Evolutionary conservation across 2,888 invertebrate species (phyloP), one percentile per base, ranked within the genome.

Genomic region (Eumacrocentrus americanus): DNA sequence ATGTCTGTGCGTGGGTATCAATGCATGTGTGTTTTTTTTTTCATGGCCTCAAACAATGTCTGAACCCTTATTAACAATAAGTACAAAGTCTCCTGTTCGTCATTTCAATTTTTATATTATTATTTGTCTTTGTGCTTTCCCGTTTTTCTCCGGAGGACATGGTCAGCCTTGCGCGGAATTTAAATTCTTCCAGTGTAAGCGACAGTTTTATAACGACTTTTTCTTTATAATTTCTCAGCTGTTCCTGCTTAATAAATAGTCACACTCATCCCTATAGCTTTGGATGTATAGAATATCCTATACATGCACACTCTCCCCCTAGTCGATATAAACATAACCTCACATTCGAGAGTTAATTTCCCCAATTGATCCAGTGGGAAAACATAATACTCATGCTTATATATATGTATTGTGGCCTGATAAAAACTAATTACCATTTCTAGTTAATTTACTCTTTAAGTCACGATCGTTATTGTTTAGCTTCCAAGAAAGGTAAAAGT

Each of bases 141-240:
- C 9, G 29, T 29, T 4, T 29, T 29, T 29, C 9, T 9, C 9
- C 29, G 4, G 5, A 63, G 60, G 69, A 58, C 65, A 78, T 76
- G 77, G 75, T 77, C 67, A 76, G 77, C 67, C 70, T 78, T 50
- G 51, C 68, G 20, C 70, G 75, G 56, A 66, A 68, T 57, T 70
- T 68, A 23, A 74, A 70, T 63, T 70, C 64, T n/a, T 71, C 69
- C 37, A 67, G 72, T 60, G 77, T 77, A 65, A 77, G 76, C 75
- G 20, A 57, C 42, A n/a, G 25, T 14, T 20, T n/a, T 12, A 38
- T 35, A 3, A 22, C 29, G 29, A 22, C 7, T 22, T 22, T 1
- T 16, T 42, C 14, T 42, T 18, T 18, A 5, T 9, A 12, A 35
- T 12, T 9, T 12, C 12, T 37, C 3, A 12, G 16, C 4, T 2